Base-by-base conservation (phyloP, 1,140 invertebrate genomes). In the Leptinotarsa undecemlineata region DNA sequence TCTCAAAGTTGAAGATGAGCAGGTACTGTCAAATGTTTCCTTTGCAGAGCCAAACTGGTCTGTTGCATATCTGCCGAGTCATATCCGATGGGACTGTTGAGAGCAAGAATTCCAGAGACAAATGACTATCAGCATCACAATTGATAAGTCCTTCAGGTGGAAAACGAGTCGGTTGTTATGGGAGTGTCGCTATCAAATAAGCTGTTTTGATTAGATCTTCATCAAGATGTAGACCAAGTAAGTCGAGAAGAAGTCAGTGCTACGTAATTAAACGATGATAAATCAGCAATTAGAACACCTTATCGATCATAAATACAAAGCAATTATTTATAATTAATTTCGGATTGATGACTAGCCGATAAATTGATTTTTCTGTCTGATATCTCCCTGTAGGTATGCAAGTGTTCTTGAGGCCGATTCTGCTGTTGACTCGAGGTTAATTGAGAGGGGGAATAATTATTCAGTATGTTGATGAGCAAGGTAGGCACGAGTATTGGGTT, bases 281-380 rank as follows among this genome's bases (percentile, higher is more conserved):
- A 57, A 57, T 57, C 51, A 57, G 33, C 33, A 57, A 57, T 57
- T 57, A 57, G 51, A n/a, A 15, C 33, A 57, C 51, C 51, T n/a
- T 57, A 42, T 42, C 33, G 33, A 42, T 42, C 33, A 42, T 42
- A 42, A 42, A 42, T 42, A 42, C 33, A 57, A 57, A 57, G 51
- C 15, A 57, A 57, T 57, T 57, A 57, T 57, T 57, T 57, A 17
- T 57, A 57, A 57, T 57, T 57, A 57, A 57, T 57, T 57, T 57
- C 11, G 33, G 33, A 57, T 57, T 57, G 51, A 57, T 57, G 51
- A 57, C 51, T 57, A 57, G n/a, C 15, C n/a, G 51, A 57, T 57
- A 57, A 57, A 19, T 17, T 57, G 15, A 57, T 57, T 57, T 57
- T 57, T 57, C 51, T 57, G 51, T 57, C 51, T 57, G 51, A 57